Evolutionary conservation across 2,797 vertebrate species (phyloP), one percentile per base, ranked within the genome.

Genomic region (Glyptemys insculpta): DNA sequence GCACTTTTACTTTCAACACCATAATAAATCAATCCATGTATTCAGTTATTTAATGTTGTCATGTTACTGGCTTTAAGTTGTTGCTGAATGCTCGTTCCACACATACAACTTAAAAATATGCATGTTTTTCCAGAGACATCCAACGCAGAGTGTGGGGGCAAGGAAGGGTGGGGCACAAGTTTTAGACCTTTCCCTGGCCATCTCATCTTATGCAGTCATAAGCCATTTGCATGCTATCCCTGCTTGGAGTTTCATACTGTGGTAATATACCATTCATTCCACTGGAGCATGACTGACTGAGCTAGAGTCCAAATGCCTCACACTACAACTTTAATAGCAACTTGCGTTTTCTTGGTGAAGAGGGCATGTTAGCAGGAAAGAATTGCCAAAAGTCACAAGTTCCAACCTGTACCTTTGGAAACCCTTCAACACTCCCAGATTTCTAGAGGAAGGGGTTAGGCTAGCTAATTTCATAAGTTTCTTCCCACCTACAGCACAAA

Each of bases 241-340:
- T 2, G 37, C 34, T 52, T 31, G 57, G 16, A 56, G 16, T 37
- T 56, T 18, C 62, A 37, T 21, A 68, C 54, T 76, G 50, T 7
- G 3, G 29, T 5, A 15, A 10, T 3, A 2, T 21, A 34, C 44
- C 31, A 5, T 8, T 27, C 12, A 23, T 62, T 56, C n/a, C 37
- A 21, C 11, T 6, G 0, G 5, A 74, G 54, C 47, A 79, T 49
- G 52, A 50, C 79, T 37, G 87, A 84, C 53, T 37, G 27, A 3
- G 50, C 62, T 56, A 50, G 23, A 81, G 47, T 0, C 0, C 53
- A 0, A 86, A n/a, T 8, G 12, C 41, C 74, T 54, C 4, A 0
- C 2, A 59, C 56, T 6, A 0, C 79, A 44, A 0, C 44, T 49
- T 19, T 8, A 47, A 54, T 44, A 1, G 8, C 1, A 54, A 12